Evolutionary conservation across 2,888 invertebrate genomes (phyloP).

Genomic region (Cheiracanthium punctorium): DNA sequence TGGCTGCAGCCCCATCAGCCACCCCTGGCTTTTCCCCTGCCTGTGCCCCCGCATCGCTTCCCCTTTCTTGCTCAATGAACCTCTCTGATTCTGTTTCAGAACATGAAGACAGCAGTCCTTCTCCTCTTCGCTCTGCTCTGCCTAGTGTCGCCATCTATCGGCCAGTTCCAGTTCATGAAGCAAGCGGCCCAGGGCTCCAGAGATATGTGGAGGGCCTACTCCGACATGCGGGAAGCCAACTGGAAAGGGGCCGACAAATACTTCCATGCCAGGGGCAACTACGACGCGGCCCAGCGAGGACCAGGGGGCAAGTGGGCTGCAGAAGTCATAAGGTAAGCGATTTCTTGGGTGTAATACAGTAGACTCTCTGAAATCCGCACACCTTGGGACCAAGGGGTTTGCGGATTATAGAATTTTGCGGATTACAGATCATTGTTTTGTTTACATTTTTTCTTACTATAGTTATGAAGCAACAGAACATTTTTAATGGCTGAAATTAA

Average conservation of each 20-base stretch:
- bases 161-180: conserved; percentile 31
- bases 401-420: too few relatives aligned
- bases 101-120: neutral
- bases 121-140: neutral
- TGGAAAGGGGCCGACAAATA: conserved; percentile 59
- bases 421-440: too few relatives aligned
- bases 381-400: too few relatives aligned
- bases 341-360: too few relatives aligned
- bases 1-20: too few relatives aligned
- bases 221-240: conserved; percentile 54
- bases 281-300: conserved; percentile 57
- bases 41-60: too few relatives aligned
- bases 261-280: conserved; percentile 56
- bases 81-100: neutral
- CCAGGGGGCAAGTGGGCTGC: conserved; percentile 60
- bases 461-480: too few relatives aligned
- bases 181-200: conserved; percentile 26
- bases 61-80: too few relatives aligned
- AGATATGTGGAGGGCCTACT: conserved; percentile 46
- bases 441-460: too few relatives aligned
- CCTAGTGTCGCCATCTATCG: neutral
- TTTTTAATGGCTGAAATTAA: too few relatives aligned
- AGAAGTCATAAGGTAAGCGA: conserved; percentile 49
- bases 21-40: too few relatives aligned
- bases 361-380: too few relatives aligned